A percentile compares a stretch with the other conserved stretches of the same genome.
Evolutionary conservation across 2,888 invertebrate species (phyloP).

Genomic region (Coelogynopora nodosa): DNA sequence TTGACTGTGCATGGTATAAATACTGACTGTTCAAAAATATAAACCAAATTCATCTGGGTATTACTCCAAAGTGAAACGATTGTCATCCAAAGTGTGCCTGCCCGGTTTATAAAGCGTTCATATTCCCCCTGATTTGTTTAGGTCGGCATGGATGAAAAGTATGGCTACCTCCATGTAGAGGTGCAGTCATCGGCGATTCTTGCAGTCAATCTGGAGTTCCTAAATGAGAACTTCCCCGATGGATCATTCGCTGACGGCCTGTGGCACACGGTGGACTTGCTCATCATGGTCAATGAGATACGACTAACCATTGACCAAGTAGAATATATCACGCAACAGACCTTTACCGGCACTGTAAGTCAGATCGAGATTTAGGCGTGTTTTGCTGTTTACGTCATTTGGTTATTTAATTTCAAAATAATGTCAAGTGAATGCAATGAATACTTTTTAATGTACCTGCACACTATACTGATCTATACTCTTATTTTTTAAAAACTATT

Average conservation of each 20-base stretch:
- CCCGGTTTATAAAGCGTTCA: too few species aligned
- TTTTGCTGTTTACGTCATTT: neutral
- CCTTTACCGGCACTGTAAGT: slow-evolving; percentile 15
- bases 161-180: neutral
- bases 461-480: too few species aligned
- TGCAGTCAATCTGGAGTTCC: neutral
- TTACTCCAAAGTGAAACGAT: too few species aligned
- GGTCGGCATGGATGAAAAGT: slow-evolving; percentile 23
- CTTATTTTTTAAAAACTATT: too few species aligned
- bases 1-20: too few species aligned
- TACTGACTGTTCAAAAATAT: too few species aligned
- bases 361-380: neutral
- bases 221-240: neutral
- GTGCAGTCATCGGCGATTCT: neutral
- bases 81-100: too few species aligned
- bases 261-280: slow-evolving; percentile 43
- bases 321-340: neutral
- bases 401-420: neutral
- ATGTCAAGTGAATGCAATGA: too few species aligned
- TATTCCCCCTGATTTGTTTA: neutral
- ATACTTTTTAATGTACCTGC: too few species aligned
- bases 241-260: slow-evolving; percentile 44
- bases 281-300: neutral
- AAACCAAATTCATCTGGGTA: too few species aligned
- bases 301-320: neutral